Base-by-base conservation (phyloP, 2,888 invertebrate genomes). In the Calameuta pallipes region DNA sequence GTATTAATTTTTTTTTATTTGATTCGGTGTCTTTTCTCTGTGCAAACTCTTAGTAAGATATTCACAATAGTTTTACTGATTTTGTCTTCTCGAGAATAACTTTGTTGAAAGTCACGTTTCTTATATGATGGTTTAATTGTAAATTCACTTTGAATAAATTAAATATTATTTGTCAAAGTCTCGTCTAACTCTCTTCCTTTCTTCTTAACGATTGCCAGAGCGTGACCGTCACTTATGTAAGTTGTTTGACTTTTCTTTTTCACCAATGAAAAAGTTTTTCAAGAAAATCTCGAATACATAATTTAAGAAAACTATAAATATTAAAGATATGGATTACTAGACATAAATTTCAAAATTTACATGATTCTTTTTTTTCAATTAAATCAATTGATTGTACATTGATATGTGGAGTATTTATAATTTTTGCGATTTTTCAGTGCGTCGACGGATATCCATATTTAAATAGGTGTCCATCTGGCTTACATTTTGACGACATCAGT, bases 401-500 rank as follows among this genome's bases (percentile, higher is more conserved):
- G 23, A 56, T 9, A 23, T 56, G 23, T 77, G 69, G 75, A 76
- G 34, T 70, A 75, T 56, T n/a, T 73, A 76, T 78, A 71, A 34
- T 78, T 75, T 70, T 77, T 76, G 11, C 69, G 85, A 84, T 83
- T 87, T 88, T 92, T 84, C 92, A 97, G 97, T 98, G 98, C 91
- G 97, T 97, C 77, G 97, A 97, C 92, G 96, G 96, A 80, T 97
- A 94, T 89, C 97, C 98, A 1, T 98, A 98, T 91, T 86, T 96
- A 87, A 97, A 97, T 92, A 94, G 97, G 89, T 98, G 98, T 91
- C 98, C 98, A 15, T 97, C 97, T 3, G 97, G 97, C 78, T 93
- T 98, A 75, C 96, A 96, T 92, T 98, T 98, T 90, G 98, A 98
- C 90, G 98, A 98, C 89, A 94, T 97, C 87, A 96, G 95, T 92